phyloP scores from a whole-genome alignment of 2,797 vertebrate species.

The Darevskia mixta region DNA sequence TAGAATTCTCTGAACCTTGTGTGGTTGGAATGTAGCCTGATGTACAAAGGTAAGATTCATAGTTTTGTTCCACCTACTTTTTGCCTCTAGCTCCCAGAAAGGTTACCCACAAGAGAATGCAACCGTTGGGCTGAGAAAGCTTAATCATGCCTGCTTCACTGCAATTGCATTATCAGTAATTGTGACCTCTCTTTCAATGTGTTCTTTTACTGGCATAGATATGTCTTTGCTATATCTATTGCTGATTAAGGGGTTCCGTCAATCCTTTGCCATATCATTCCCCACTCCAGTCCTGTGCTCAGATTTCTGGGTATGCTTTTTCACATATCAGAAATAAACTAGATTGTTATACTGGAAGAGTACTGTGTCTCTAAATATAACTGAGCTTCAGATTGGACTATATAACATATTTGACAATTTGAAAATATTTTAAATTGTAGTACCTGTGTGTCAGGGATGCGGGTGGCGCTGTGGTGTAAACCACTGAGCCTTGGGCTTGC shows the following conservation, averaged over 20 bases:
- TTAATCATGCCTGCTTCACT: background rate
- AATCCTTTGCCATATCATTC: background rate
- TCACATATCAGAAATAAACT: background rate
- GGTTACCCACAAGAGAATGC: no score
- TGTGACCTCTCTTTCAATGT: background rate
- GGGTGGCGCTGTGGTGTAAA: no score
- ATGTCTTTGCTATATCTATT: background rate
- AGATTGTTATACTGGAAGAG: background rate
- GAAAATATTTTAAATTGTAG: background rate
- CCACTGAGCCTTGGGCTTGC: no score
- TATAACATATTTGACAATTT: background rate
- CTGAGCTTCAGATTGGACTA: background rate
- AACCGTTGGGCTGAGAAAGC: no score
- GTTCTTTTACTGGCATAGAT: background rate
- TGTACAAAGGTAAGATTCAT: no score
- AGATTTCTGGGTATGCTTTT: background rate
- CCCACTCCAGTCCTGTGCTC: no score
- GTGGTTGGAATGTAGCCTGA: no score
- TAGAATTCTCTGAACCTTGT: no score
- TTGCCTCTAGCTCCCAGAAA: no score
- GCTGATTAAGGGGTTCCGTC: background rate
- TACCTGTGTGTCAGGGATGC: no score
- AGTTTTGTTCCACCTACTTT: no score
- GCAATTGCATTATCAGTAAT: background rate
- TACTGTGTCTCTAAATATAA: background rate